Percentiles rank a stretch among this genome's conserved stretches.
Evolutionary conservation across 2,888 invertebrate genomes (phyloP).

Genomic region (Andrena praecox): DNA sequence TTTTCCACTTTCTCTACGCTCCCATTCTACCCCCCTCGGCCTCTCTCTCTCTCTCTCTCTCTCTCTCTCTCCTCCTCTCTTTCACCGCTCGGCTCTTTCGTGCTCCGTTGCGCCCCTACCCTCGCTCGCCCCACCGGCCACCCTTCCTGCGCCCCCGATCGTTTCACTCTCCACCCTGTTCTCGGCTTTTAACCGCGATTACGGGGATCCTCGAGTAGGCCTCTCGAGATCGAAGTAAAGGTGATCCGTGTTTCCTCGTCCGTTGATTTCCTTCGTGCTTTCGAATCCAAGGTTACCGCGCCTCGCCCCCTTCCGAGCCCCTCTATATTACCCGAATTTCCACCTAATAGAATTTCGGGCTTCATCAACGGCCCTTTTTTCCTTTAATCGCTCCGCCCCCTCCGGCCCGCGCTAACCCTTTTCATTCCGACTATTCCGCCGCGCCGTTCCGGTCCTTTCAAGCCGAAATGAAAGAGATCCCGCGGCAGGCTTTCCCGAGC

Average conservation of each 20-base stretch:
- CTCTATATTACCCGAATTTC: conserved; percentile 52
- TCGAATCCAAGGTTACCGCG: conserved; percentile 50
- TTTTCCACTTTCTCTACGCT: conserved; percentile 79
- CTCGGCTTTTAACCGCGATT: conserved; percentile 70
- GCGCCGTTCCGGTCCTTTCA: conserved; percentile 23
- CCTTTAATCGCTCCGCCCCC: conserved; percentile 34
- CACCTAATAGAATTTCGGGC: conserved; percentile 46
- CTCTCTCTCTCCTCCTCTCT: conserved; percentile 24
- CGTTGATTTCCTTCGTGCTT: conserved; percentile 48
- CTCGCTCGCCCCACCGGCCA: conserved; percentile 41
- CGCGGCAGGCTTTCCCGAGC: conserved; percentile 28
- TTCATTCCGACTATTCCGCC: conserved; percentile 41
- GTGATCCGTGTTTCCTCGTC: conserved; percentile 56
- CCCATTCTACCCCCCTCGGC: conserved; percentile 28
- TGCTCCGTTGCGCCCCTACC: too few relatives aligned
- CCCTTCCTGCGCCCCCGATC: conserved; percentile 52
- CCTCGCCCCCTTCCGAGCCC: background rate
- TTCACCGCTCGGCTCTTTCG: conserved; percentile 30
- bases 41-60: conserved; percentile 28
- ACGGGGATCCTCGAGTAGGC: conserved; percentile 63
- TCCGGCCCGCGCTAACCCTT: conserved; percentile 26
- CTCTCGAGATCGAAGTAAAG: conserved; percentile 65
- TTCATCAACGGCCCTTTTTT: conserved; percentile 24
- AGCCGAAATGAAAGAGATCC: conserved; percentile 25
- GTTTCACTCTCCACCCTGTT: conserved; percentile 33